Evolutionary conservation across 1,140 invertebrate species (phyloP), one percentile per base, ranked within the genome.

Genomic region (Drosophila suzukii): DNA sequence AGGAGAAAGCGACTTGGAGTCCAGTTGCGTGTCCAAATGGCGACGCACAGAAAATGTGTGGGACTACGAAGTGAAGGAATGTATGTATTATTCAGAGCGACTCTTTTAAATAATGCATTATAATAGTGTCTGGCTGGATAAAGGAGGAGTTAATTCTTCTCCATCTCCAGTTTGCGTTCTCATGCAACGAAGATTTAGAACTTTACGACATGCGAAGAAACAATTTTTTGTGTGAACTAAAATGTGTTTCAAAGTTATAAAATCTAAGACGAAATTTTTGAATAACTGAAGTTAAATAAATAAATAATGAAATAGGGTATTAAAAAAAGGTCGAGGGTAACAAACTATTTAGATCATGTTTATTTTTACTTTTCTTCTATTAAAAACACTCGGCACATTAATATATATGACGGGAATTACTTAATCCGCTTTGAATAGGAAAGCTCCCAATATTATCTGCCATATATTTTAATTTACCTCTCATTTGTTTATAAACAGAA

Each of bases 401-500:
- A 46, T 24, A 17, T 5, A 12, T 49, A 49, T 10, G 2, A 54
- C 3, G 24, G 53, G 17, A 17, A 27, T 57, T 57, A n/a, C 30
- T 17, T 8, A 17, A 17, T 61, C 6, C 2, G 24, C 36, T 30
- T 32, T 43, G 24, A 17, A 41, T 32, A 27, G 4, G 13, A 13
- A 55, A 6, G 13, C 6, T 36, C 20, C 24, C 10, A 24, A 24
- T 56, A 4, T 32, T 12, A 34, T 39, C 15, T 63, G 49, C 13
- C 34, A 39, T 27, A 50, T 67, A 49, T 34, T 34, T 67, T 8
- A 43, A 63, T 36, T 53, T n/a, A 10, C 20, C n/a, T 30, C n/a
- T 6, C n/a, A 27, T 55, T 70, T 76, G 72, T 76, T 76, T 67
- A 58, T 59, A 76, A 75, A 74, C 70, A 65, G 32, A 73, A 49